Base-by-base conservation (phyloP, 2,888 invertebrate species). In the Myathropa florea region DNA sequence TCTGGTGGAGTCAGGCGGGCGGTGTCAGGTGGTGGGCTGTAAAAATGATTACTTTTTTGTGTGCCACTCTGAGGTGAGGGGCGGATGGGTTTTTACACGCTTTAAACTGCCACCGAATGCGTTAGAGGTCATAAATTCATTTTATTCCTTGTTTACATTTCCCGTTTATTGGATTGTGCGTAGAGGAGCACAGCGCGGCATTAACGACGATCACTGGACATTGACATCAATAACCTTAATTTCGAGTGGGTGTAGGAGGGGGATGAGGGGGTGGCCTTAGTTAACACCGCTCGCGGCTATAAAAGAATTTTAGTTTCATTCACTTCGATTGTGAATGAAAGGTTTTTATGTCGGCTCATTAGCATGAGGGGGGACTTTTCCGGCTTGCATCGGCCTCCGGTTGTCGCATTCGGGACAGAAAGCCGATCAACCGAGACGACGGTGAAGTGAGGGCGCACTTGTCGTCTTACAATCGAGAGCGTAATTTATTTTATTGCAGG, bases 91-190 rank as follows among this genome's bases (percentile, higher is more conserved):
- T 76, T 80, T 60, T 39, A 76, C 80, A 64, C 61, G 61, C 46
- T 77, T 81, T 77, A 77, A 81, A 81, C 70, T 68, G 36, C 72
- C 71, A 28, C 65, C 28, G 23, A 77, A 68, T 81, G 72, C 57
- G 68, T 64, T 61, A 39, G 67, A 55, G 53, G 64, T 28, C 64
- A 60, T 85, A 82, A 85, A 85, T 46, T 77, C 61, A 60, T 71
- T 81, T 70, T 77, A 81, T 73, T 72, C 26, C 53, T 68, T 68
- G 85, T 80, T 68, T 67, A 65, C 71, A 64, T 71, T 65, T 67
- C 46, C 28, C 18, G 71, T 33, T 53, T 46, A 36, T 75, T 65
- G 36, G 33, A 64, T 73, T 64, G 73, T 21, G 46, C 72, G 71
- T 65, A 24, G 14, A 12, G 33, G n/a, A 0, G n/a, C 3, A 33